These are phyloP conservation scores for Hipposideros larvatus DNA, from an alignment of 2,797 vertebrate species.

Conservation along the genomic window DNA sequence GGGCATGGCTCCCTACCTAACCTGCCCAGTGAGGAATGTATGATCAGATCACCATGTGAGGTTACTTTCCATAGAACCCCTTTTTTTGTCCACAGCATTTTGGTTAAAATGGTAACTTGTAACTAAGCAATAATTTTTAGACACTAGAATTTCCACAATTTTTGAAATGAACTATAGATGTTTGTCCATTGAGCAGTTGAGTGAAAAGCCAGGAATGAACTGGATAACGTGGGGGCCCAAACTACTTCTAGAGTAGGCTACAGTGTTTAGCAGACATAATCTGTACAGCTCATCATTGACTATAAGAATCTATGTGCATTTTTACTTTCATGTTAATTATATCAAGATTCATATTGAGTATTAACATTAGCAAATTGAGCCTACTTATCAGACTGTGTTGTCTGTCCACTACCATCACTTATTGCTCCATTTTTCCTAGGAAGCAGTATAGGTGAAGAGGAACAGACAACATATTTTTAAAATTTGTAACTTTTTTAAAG, in stretches of 20 bases:
- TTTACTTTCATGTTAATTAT: neutral
- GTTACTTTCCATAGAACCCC: no score
- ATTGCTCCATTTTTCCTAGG: neutral
- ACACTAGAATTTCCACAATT: neutral
- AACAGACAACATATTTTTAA: neutral
- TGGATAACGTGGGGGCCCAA: neutral
- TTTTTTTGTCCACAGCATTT: neutral
- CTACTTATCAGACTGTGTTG: neutral
- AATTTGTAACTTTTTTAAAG: neutral
- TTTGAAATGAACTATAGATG: neutral
- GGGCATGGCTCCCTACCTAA: no score
- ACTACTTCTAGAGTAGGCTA: neutral
- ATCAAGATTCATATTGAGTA: neutral
- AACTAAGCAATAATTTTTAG: neutral
- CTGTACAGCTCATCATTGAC: neutral
- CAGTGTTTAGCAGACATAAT: neutral
- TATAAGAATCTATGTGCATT: neutral
- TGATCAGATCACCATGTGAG: no score
- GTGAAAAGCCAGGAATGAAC: neutral
- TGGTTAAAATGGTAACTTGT: neutral
- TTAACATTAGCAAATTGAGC: neutral
- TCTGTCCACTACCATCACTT: neutral
- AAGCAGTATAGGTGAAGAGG: neutral
- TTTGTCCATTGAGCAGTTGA: neutral
- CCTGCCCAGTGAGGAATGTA: no score